Base-by-base conservation (phyloP, 2,113 vertebrate species). In the Ceratotherium simum region DNA sequence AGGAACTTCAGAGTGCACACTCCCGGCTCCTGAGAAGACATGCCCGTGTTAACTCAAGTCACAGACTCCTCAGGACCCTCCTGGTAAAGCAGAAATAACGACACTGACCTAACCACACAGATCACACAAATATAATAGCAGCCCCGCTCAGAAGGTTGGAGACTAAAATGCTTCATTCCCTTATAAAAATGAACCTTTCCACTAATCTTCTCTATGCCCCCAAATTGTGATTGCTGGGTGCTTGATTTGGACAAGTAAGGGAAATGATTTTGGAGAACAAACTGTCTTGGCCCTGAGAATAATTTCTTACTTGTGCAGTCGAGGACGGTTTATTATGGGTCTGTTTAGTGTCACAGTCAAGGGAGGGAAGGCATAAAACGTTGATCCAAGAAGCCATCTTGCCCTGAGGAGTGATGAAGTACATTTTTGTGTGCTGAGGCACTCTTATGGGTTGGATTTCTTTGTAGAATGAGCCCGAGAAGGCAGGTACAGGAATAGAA, bases 301-400 rank as follows among this genome's bases (percentile, higher is more conserved):
- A 93, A 93, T 95, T 88, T 96, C 97, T 97, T 96, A 56, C 89
- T 96, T 96, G 90, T 82, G 82, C 90, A 96, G 96, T 85, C 3
- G 46, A 91, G 87, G 87, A 97, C 29, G 23, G 97, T 97, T 98
- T 97, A 98, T 97, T 97, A 90, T 88, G 86, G 80, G 94, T 97
- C 98, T 98, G 98, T 92, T 98, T 72, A 97, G 94, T 98, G 94
- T 98, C 97, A 96, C 6, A 65, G 94, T 96, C 90, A 90, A 97
- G 96, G 97, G 97, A 98, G 93, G 95, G 83, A 94, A 96, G 58
- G 94, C 96, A 94, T 97, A 97, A 96, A 96, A 96, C 36, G 83
- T 84, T 90, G 97, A 97, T 97, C 98, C 98, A 98, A 98, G 96
- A 98, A 98, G 98, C 98, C 98, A 98, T 98, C 97, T 97, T 97